phyloP scores from a whole-genome alignment of 2,113 vertebrate genomes.

The Platysternon megacephalum region DNA sequence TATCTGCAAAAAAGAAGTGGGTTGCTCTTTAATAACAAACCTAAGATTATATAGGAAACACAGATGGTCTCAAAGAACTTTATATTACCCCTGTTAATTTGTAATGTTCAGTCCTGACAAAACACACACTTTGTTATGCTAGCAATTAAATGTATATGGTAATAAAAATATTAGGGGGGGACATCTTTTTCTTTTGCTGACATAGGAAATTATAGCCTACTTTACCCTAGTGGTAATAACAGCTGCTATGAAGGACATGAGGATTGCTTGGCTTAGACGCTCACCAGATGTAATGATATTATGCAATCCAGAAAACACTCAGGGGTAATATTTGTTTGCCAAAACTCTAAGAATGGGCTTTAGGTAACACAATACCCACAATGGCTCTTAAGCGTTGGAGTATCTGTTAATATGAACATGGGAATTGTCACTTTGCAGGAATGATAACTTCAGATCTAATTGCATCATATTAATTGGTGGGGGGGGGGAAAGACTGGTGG shows the following conservation, averaged over 20 bases:
- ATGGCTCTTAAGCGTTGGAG: background rate
- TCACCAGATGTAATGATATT: conserved; percentile 51
- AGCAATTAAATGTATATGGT: background rate
- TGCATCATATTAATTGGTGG: background rate
- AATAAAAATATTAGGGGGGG: background rate
- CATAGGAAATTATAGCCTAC: conserved; percentile 51
- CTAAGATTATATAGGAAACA: background rate
- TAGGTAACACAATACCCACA: conserved; percentile 42
- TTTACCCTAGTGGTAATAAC: conserved; percentile 17
- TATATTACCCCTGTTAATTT: background rate
- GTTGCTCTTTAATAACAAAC: background rate
- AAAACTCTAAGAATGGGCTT: conserved; percentile 49
- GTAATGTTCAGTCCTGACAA: background rate
- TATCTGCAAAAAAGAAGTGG: background rate
- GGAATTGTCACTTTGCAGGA: conserved; percentile 21
- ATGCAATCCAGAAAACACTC: conserved; percentile 36
- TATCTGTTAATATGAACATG: background rate
- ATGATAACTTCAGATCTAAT: conserved; percentile 28
- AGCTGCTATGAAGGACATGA: conserved; percentile 21
- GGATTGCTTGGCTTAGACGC: conserved; percentile 43
- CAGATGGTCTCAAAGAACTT: background rate
- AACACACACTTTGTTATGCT: background rate
- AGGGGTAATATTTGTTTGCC: conserved; percentile 13
- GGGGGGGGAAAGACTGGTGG: background rate
- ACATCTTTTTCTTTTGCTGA: background rate